Evolutionary conservation across 2,797 vertebrate species (phyloP).

Genomic region (Anableps anableps): DNA sequence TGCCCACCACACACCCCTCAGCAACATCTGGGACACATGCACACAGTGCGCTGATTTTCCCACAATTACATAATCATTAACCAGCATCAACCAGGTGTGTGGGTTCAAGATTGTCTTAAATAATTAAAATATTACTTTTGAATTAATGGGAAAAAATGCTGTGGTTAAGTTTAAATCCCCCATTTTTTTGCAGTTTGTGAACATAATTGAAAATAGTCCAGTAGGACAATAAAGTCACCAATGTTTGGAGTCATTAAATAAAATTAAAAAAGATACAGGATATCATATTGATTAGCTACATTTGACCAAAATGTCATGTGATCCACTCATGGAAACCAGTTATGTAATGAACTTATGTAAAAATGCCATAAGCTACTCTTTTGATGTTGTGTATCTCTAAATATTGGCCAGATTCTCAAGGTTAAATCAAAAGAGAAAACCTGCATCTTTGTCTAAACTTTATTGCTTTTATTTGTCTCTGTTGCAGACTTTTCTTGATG

Average conservation of each 20-base stretch:
- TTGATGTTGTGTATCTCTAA: background rate
- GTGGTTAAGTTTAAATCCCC: background rate
- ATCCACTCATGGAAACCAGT: background rate
- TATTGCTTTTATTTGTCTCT: background rate
- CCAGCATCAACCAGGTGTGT: background rate
- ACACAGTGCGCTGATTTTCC: constrained; percentile 7
- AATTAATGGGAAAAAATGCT: background rate
- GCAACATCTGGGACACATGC: constrained; percentile 30
- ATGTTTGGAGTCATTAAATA: background rate
- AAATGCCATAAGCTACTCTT: background rate
- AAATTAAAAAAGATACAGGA: background rate
- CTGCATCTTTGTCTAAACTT: background rate
- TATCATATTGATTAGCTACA: background rate
- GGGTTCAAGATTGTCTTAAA: background rate
- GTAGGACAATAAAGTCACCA: background rate
- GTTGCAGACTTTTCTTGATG: background rate
- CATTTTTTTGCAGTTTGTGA: background rate
- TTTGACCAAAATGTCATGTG: background rate
- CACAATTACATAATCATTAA: constrained; percentile 42
- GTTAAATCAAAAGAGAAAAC: constrained; percentile 1
- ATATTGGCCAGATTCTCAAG: background rate
- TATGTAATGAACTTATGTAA: background rate
- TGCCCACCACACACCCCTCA: constrained; percentile 21
- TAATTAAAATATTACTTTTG: background rate
- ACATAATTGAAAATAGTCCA: background rate